A percentile compares a stretch with the other conserved stretches of the same genome.
Conservation (phyloP, 2,888 invertebrate genomes). For the Meandrusa payeni region DNA sequence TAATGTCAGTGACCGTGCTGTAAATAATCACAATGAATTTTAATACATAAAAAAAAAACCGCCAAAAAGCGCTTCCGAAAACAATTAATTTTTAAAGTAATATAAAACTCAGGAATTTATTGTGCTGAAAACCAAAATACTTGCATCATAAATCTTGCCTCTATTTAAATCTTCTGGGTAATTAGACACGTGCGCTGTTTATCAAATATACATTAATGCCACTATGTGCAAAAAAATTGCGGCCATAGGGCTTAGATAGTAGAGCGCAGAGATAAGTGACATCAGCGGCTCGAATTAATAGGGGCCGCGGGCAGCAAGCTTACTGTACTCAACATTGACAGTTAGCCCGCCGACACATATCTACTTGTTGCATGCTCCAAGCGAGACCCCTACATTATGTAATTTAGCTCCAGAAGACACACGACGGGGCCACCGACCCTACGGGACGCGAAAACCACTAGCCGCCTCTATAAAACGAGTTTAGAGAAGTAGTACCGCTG, state of each 20-base stretch:
- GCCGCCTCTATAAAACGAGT: conserved; percentile 79
- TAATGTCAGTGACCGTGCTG: conserved; percentile 81
- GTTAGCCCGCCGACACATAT: conserved; percentile 78
- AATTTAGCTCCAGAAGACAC: conserved; percentile 78
- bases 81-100: not conserved
- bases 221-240: conserved; percentile 75
- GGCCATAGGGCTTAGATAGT: conserved; percentile 80
- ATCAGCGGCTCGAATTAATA: conserved; percentile 80
- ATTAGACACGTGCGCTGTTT: conserved; percentile 66
- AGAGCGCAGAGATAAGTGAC: conserved; percentile 79
- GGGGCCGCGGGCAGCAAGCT: conserved; percentile 78
- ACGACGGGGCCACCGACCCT: conserved; percentile 78
- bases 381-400: conserved; percentile 79
- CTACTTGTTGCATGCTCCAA: conserved; percentile 80
- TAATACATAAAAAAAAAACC: conserved; percentile 51
- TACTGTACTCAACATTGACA: conserved; percentile 81
- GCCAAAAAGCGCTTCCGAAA: conserved; percentile 35
- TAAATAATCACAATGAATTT: conserved; percentile 41
- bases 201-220: conserved; percentile 69
- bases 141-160: conserved; percentile 51
- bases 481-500: conserved; percentile 81
- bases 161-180: conserved; percentile 39
- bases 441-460: conserved; percentile 80
- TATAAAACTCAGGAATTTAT: not conserved
- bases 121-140: conserved; percentile 22